Conservation (phyloP, 2,888 invertebrate genomes). For the Synanthedon formicaeformis region DNA sequence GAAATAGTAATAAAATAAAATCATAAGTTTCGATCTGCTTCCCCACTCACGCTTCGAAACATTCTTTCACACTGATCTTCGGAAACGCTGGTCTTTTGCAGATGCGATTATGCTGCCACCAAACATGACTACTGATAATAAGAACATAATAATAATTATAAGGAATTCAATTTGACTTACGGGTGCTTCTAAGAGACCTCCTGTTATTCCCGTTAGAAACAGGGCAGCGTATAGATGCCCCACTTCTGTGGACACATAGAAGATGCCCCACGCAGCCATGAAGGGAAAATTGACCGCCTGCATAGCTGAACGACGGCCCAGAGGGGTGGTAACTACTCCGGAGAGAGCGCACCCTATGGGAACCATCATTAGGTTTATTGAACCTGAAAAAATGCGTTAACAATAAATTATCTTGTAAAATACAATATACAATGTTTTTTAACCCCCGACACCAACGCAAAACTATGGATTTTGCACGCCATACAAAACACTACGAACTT, state of each 20-base stretch:
- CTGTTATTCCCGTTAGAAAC: conserved; percentile 79
- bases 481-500: no score
- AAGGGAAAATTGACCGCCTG: conserved; percentile 81
- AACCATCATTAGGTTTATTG: conserved; percentile 82
- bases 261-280: conserved; percentile 79
- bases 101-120: no score
- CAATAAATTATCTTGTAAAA: no score
- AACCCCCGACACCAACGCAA: no score
- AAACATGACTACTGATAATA: no score
- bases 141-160: background rate
- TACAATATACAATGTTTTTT: no score
- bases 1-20: no score
- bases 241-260: conserved; percentile 74
- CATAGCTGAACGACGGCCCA: conserved; percentile 82
- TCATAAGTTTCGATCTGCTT: no score
- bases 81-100: no score
- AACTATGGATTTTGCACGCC: no score
- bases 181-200: conserved; percentile 84
- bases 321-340: conserved; percentile 76
- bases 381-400: conserved; percentile 66
- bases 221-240: conserved; percentile 78
- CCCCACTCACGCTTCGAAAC: no score
- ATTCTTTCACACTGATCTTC: no score
- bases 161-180: conserved; percentile 52
- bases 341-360: conserved; percentile 83